Percentiles rank a stretch among this genome's conserved stretches.
phyloP scores from a whole-genome alignment of 2,888 invertebrate genomes.

The Metallyticus violacea region DNA sequence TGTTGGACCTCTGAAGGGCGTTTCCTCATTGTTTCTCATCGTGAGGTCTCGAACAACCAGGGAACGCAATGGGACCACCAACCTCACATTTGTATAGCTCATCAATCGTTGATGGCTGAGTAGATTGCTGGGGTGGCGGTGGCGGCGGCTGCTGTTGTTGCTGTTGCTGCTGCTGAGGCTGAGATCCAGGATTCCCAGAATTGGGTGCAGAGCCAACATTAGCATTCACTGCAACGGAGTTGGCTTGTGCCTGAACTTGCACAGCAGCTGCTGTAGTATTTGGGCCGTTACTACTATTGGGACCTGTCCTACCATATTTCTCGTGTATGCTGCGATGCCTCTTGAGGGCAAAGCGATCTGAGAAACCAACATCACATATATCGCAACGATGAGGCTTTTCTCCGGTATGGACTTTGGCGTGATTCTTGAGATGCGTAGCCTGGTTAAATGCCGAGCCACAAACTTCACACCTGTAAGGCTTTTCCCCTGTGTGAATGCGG shows the following conservation, averaged over 20 bases:
- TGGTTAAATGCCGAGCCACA: slow-evolving; percentile 89
- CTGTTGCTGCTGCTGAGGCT: background rate
- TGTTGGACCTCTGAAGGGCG: background rate
- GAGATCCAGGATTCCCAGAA: background rate
- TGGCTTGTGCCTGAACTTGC: slow-evolving; percentile 8
- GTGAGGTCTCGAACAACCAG: slow-evolving; percentile 39
- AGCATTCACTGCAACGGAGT: background rate
- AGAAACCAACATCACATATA: slow-evolving; percentile 81
- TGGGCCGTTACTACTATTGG: slow-evolving; percentile 30
- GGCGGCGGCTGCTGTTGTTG: background rate
- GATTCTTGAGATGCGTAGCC: slow-evolving; percentile 84
- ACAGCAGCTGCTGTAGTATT: slow-evolving; percentile 11
- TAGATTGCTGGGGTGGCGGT: slow-evolving; percentile 25
- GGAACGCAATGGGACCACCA: slow-evolving; percentile 40
- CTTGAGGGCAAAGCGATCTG: slow-evolving; percentile 82
- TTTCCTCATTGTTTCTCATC: slow-evolving; percentile 30
- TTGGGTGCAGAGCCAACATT: slow-evolving; percentile 15
- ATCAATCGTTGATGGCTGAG: slow-evolving; percentile 31
- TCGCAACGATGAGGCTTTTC: slow-evolving; percentile 82
- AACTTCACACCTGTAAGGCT: slow-evolving; percentile 80
- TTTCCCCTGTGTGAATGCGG: slow-evolving; percentile 83
- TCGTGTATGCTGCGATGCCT: slow-evolving; percentile 84
- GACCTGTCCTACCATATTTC: slow-evolving; percentile 63
- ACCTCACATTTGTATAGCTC: slow-evolving; percentile 41
- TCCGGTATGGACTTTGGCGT: slow-evolving; percentile 80